Base-by-base conservation (phyloP, 2,113 vertebrate genomes). In the Mandrillus leucophaeus region DNA sequence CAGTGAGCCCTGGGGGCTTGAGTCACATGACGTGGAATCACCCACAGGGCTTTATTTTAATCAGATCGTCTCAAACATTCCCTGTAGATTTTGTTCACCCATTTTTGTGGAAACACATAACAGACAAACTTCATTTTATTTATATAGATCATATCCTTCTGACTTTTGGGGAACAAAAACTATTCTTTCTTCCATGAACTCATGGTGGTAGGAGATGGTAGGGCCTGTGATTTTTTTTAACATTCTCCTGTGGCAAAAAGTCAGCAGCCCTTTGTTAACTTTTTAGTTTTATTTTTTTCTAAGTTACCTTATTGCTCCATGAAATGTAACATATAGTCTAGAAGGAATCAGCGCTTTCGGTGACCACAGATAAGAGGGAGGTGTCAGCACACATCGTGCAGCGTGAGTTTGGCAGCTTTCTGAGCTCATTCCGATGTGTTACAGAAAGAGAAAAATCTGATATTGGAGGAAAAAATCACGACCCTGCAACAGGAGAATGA, bases 401-500 rank as follows among this genome's bases (percentile, higher is more conserved):
- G 0, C 18, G n/a, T 5, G 55, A 55, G 5, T 18, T 6, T 0
- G 10, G 61, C 68, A 57, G 80, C 59, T 91, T 48, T n/a, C 97
- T 87, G 81, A 92, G 55, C 48, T 68, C 72, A 1, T 94, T 40
- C 10, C 45, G 22, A 12, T 75, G 30, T 13, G 10, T 98, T 97
- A 72, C 97, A 99, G 99, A 98, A 93, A 40, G 99, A 99, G 98
- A 99, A 97, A 96, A 99, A 99, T 52, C 97, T 99, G 85, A 80
- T 98, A 45, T 91, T 99, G 97, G 99, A 99, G 95, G 99, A 99
- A 85, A 99, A 99, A 97, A 97, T 99, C 40, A 96, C 99, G 43
- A 98, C 98, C 25, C 97, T 99, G 80, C 98, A 99, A 88, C 99
- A 99, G 97, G 99, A 99, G 98, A 99, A 99, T 0, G 99, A 99